A percentile compares a stretch with the other conserved stretches of the same genome.
phyloP scores from a whole-genome alignment of 2,797 vertebrate genomes.

The Sebastes taczanowskii region DNA sequence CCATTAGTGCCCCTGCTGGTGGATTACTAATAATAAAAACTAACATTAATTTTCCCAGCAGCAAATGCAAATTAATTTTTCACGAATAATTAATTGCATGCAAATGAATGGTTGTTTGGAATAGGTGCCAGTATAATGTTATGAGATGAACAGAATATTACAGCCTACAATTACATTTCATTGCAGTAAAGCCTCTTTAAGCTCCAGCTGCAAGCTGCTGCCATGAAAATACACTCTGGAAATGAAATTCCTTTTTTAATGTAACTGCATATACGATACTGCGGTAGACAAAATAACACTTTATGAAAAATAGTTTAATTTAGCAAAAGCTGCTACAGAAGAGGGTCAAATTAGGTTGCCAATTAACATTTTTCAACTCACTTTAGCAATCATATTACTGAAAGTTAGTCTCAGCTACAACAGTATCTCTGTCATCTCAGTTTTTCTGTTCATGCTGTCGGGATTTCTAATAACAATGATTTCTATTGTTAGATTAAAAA shows the following conservation, averaged over 20 bases:
- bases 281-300: not conserved
- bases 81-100: conserved; percentile 52
- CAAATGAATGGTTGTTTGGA: conserved; percentile 28
- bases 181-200: conserved; percentile 31
- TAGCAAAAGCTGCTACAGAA: not conserved
- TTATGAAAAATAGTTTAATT: not conserved
- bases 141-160: conserved; percentile 28
- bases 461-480: too few species aligned
- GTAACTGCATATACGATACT: not conserved
- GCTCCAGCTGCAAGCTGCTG: not conserved
- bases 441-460: not conserved
- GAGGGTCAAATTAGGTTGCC: not conserved
- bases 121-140: conserved; percentile 13
- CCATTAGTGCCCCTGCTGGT: conserved; percentile 58
- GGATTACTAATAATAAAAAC: conserved; percentile 29
- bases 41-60: conserved; percentile 4
- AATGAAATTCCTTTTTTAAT: not conserved
- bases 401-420: not conserved
- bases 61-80: conserved; percentile 46
- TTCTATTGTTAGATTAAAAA: too few species aligned
- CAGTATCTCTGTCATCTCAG: not conserved
- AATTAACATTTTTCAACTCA: not conserved
- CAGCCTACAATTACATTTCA: conserved; percentile 24
- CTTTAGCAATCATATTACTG: not conserved
- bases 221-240: not conserved